Base-by-base conservation (phyloP, 1,140 invertebrate species). In the Zaprionus africanus region DNA sequence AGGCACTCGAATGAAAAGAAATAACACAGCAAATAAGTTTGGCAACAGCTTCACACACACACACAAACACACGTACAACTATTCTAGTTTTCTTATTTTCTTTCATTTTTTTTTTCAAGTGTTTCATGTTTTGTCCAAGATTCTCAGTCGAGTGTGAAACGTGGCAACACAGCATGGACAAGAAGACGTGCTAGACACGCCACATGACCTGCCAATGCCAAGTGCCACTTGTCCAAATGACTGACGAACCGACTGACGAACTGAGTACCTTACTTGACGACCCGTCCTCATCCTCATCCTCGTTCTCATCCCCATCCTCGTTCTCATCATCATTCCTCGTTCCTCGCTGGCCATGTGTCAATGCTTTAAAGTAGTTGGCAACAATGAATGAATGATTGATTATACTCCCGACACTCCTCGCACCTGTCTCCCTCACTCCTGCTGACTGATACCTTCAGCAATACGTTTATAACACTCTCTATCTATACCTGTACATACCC, bases 381-480 rank as follows among this genome's bases (percentile, higher is more conserved):
- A 79, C 73, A 79, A 79, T 79, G 65, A 71, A 76, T 79, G 57
- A 71, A 79, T 79, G 78, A 79, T 79, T 79, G 74, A 79, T 79
- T 79, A 73, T 73, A 41, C 24, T 57, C 28, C 67, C 57, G 26
- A 24, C 58, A 43, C 46, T 62, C 62, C 26, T 62, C 31, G 9
- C 4, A 34, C 31, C 31, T 34, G 9, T 34, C 31, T 11, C 9
- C 53, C 1, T 56, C 5, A 22, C 24, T n/a, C 31, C 56, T 34
- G 56, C 26, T 38, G 31, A 38, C 56, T 58, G 28, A 22, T 56
- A 26, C 53, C 53, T 56, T 15, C 12, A 15, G 24, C 22, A 11
- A 19, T 15, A 22, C 19, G 6, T 49, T 26, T 26, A 54, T 28
- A 28, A 4, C 19, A 15, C 19, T 24, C 24, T 57, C 34, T 26